phyloP scores from a whole-genome alignment of 2,888 invertebrate genomes.

The Watsonalla binaria region DNA sequence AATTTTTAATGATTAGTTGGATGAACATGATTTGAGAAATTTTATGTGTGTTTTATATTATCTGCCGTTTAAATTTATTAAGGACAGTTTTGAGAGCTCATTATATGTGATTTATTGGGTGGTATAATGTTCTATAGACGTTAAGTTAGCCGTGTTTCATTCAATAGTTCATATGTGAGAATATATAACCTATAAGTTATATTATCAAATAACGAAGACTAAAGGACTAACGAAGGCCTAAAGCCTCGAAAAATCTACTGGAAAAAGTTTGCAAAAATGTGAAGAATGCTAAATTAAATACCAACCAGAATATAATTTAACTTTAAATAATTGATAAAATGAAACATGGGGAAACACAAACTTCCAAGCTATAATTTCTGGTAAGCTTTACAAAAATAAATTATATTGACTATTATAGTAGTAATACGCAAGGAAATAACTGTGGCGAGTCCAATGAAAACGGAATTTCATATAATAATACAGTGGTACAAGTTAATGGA shows the following conservation, averaged over 20 bases:
- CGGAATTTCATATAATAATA: constrained; percentile 64
- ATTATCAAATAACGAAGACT: no score
- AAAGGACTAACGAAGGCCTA: no score
- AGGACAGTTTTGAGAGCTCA: not conserved
- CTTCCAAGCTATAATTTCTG: not conserved
- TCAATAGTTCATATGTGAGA: no score
- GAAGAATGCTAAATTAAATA: no score
- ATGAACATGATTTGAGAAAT: constrained; percentile 32
- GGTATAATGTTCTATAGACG: no score
- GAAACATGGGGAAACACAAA: not conserved
- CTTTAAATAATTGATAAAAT: not conserved
- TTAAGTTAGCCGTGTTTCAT: no score
- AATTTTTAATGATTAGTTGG: constrained; percentile 41
- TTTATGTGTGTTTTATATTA: constrained; percentile 12
- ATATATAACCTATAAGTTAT: no score
- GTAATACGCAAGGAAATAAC: constrained; percentile 19
- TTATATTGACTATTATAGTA: not conserved
- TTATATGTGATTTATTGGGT: not conserved
- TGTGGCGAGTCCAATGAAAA: constrained; percentile 40
- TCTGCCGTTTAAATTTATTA: not conserved
- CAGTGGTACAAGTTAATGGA: constrained; percentile 70
- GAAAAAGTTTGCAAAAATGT: no score
- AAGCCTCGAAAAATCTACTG: no score
- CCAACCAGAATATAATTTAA: no score
- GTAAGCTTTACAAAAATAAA: not conserved